Percentiles rank a stretch among this genome's conserved stretches.
Evolutionary conservation across 2,888 invertebrate genomes (phyloP).

Genomic region (Lampropteryx suffumata): DNA sequence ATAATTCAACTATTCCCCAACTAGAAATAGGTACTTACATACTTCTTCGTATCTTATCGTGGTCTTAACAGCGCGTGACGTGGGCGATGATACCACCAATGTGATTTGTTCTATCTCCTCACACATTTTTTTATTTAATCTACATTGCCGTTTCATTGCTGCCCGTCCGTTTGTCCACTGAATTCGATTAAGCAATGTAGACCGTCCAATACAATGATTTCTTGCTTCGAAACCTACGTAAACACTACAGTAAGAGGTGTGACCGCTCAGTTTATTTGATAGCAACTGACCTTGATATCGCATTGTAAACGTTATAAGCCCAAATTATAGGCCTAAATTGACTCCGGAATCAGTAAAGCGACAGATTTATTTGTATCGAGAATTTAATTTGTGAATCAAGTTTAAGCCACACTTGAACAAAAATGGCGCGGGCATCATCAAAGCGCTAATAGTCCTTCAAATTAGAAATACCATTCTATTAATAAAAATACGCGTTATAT

Average conservation of each 20-base stretch:
- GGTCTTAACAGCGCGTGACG: constrained; percentile 55
- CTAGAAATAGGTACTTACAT: constrained; percentile 33
- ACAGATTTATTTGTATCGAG: neutral
- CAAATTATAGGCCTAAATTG: constrained; percentile 55
- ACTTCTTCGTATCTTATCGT: constrained; percentile 57
- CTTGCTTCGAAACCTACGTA: constrained; percentile 31
- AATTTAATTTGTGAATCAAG: too few relatives aligned
- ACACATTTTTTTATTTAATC: constrained; percentile 33
- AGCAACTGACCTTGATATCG: constrained; percentile 60
- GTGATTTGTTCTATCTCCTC: constrained; percentile 50
- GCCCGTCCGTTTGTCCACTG: constrained; percentile 6
- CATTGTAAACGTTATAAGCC: constrained; percentile 55
- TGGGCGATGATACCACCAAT: constrained; percentile 44
- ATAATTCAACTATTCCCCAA: constrained; percentile 33
- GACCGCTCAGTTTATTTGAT: constrained; percentile 48
- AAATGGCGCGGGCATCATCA: too few relatives aligned
- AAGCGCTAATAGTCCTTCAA: too few relatives aligned
- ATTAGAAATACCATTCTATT: too few relatives aligned
- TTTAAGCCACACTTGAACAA: too few relatives aligned
- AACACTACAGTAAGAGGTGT: constrained; percentile 37
- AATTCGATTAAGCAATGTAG: constrained; percentile 35
- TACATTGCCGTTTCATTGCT: constrained; percentile 42
- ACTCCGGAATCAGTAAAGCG: constrained; percentile 45
- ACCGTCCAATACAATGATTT: constrained; percentile 15
- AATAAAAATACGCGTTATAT: too few relatives aligned